Evolutionary conservation across 2,888 invertebrate genomes (phyloP).

Genomic region (Temnothorax rugatulus): DNA sequence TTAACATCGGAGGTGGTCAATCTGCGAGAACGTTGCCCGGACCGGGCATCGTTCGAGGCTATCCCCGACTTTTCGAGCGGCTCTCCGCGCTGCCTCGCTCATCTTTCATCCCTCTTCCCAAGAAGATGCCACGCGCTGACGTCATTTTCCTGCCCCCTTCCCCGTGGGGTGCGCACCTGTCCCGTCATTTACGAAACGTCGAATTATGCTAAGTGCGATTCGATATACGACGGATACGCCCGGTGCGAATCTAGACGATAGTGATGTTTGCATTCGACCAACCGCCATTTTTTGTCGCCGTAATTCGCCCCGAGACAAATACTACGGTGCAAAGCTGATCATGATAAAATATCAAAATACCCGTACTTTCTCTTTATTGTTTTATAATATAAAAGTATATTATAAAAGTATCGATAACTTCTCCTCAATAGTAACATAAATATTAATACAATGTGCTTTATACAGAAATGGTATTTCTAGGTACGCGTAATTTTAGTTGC

Average conservation of each 20-base stretch:
- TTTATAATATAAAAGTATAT: background rate
- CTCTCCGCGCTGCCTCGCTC: slow-evolving; percentile 44
- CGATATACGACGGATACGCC: slow-evolving; percentile 39
- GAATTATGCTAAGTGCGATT: slow-evolving; percentile 68
- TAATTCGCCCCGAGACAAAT: background rate
- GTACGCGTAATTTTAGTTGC: background rate
- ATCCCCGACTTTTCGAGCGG: slow-evolving; percentile 74
- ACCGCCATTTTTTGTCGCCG: slow-evolving; percentile 18
- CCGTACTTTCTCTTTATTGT: background rate
- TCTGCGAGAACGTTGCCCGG: slow-evolving; percentile 76
- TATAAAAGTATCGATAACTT: slow-evolving; percentile 1
- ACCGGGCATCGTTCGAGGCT: slow-evolving; percentile 70
- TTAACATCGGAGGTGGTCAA: slow-evolving; percentile 85
- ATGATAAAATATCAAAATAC: background rate
- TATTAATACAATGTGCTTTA: background rate
- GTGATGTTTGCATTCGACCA: slow-evolving; percentile 35
- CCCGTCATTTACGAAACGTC: slow-evolving; percentile 64
- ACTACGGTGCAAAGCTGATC: background rate
- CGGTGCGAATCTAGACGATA: slow-evolving; percentile 28
- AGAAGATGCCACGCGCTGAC: slow-evolving; percentile 53
- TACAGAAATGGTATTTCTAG: background rate
- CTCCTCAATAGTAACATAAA: background rate
- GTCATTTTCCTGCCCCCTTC: slow-evolving; percentile 34
- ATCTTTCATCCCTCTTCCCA: background rate
- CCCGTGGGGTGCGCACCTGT: slow-evolving; percentile 65